Evolutionary conservation across 2,888 invertebrate species (phyloP).

Genomic region (Chydorus sphaericus): DNA sequence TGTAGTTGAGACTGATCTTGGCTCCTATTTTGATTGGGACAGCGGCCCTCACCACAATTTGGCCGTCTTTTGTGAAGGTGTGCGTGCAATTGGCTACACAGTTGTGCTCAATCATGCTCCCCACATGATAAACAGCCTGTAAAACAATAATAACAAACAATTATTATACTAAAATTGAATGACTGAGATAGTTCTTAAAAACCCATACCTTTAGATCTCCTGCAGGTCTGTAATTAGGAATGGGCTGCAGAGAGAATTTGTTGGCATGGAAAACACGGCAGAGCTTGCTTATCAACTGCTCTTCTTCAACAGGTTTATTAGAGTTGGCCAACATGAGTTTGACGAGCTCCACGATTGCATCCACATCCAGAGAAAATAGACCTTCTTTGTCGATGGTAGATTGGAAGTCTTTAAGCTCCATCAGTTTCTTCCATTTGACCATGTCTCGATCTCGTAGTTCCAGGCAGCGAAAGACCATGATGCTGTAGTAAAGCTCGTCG

Average conservation of each 20-base stretch:
- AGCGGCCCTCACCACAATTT: slow-evolving; percentile 49
- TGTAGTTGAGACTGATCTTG: slow-evolving; percentile 67
- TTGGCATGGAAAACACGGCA: slow-evolving; percentile 62
- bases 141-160: no score
- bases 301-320: slow-evolving; percentile 39
- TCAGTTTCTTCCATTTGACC: slow-evolving; percentile 45
- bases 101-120: slow-evolving; percentile 64
- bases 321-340: no score
- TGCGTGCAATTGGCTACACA: slow-evolving; percentile 67
- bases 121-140: slow-evolving; percentile 54
- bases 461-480: slow-evolving; percentile 52
- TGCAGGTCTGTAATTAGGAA: no score
- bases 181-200: no score
- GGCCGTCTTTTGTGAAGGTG: slow-evolving; percentile 51
- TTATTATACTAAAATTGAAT: no score
- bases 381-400: slow-evolving; percentile 13
- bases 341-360: slow-evolving; percentile 1
- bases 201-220: no score
- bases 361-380: slow-evolving; percentile 5
- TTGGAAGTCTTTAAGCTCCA: slow-evolving; percentile 49
- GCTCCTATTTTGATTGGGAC: slow-evolving; percentile 42
- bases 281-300: slow-evolving; percentile 56
- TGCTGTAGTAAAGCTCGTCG: slow-evolving; percentile 54
- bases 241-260: no score
- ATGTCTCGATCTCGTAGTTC: slow-evolving; percentile 46